Base-by-base conservation (phyloP, 2,113 vertebrate genomes). In the Gallinago paraguaiae region DNA sequence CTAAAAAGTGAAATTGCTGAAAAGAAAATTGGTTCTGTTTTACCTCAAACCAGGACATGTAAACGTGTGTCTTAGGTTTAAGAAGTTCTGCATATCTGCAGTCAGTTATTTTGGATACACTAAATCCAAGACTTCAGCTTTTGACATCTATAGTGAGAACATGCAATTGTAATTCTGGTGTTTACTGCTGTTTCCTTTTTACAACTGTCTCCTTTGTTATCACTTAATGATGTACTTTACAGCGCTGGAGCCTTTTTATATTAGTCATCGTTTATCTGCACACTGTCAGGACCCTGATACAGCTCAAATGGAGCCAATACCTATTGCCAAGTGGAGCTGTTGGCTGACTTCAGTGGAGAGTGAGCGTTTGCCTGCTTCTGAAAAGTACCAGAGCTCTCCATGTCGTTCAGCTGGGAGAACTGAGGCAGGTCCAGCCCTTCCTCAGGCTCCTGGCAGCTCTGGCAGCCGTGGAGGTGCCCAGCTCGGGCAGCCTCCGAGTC, bases 181-280 rank as follows among this genome's bases (percentile, higher is more conserved):
- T 91, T 91, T 84, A 63, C 64, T 41, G 60, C 80, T 59, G 7
- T 74, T 68, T 88, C n/a, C 22, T 54, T 96, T 92, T 83, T 91
- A 71, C 69, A 70, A 9, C 72, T 70, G 48, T 77, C 69, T 80
- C 37, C 54, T 91, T 86, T 78, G 46, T 70, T 86, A 81, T 78
- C 84, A n/a, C 46, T 91, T 80, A 78, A 54, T 76, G 54, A 76
- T 57, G 57, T 56, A 30, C 74, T 90, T 84, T 89, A 43, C 2
- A 1, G 37, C 11, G 17, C 86, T 81, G 86, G 74, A 91, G 65
- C 70, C 61, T 88, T 81, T 94, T 81, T 57, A 48, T 70, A 69
- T 56, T 70, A 65, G n/a, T 30, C 60, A 17, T 84, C 59, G 8
- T 71, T 86, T 83, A 79, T 60, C 67, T 45, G 43, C 46, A 30